Evolutionary conservation across 2,113 vertebrate genomes (phyloP), one percentile per base, ranked within the genome.

Genomic region (Coryphaenoides rupestris): DNA sequence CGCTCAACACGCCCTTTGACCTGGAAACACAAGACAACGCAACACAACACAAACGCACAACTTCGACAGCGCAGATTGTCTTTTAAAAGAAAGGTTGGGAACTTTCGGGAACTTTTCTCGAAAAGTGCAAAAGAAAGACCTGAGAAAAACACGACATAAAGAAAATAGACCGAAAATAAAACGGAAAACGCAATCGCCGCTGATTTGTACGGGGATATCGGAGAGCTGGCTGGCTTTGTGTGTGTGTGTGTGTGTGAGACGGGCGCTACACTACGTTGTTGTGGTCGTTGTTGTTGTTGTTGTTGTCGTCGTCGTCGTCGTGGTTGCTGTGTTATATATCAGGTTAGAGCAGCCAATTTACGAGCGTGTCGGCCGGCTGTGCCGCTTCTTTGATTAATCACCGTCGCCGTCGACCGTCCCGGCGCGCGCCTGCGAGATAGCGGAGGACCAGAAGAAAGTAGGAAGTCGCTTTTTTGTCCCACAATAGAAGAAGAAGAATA

Each of bases 281-380:
- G n/a, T n/a, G n/a, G n/a, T n/a, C n/a, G n/a, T n/a, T n/a, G n/a
- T n/a, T n/a, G n/a, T n/a, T n/a, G n/a, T n/a, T n/a, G n/a, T n/a
- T n/a, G n/a, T n/a, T n/a, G n/a, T n/a, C n/a, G n/a, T n/a, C n/a
- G n/a, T n/a, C n/a, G n/a, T n/a, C n/a, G n/a, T n/a, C n/a, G 73
- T 65, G 56, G 80, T 79, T 76, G 73, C 75, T 66, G 64, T 69
- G 81, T 84, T 84, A 87, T 88, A 88, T 87, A 88, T 90, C 88
- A 88, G 84, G 76, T 84, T 83, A 82, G 85, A 82, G 70, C 76
- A 89, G 83, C 87, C 86, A 84, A 88, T 86, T 87, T 86, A 82
- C 74, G 82, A 63, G 60, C 54, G 65, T 84, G 82, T 86, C 84
- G 86, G 75, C 33, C 4, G 33, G 66, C 74, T 77, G 53, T 33